These are phyloP conservation scores for Ochropleura plecta DNA, from an alignment of 2,888 invertebrate genomes.

Conservation along the genomic window DNA sequence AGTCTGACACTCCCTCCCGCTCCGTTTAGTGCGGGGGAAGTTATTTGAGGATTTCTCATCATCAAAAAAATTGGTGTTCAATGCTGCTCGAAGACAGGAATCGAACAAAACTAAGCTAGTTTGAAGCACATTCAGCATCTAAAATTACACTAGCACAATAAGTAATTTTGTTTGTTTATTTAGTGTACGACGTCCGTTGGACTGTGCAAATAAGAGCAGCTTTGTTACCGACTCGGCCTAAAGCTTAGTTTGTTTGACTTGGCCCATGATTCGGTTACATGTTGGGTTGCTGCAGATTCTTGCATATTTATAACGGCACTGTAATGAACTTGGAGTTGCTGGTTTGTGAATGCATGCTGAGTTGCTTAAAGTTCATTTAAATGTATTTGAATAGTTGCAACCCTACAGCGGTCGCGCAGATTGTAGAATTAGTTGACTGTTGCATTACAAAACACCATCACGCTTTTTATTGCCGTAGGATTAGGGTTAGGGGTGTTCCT, in stretches of 20 bases:
- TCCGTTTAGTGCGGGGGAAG: too few species aligned
- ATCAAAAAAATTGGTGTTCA: too few species aligned
- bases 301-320: constrained; percentile 45
- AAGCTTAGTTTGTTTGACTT: constrained; percentile 57
- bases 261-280: constrained; percentile 42
- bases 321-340: constrained; percentile 8
- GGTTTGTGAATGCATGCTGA: background rate
- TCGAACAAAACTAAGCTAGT: background rate
- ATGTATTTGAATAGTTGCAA: background rate
- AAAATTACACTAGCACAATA: constrained; percentile 25
- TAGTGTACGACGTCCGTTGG: constrained; percentile 34
- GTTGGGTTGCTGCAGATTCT: constrained; percentile 14
- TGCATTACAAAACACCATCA: too few species aligned
- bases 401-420: background rate
- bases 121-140: background rate
- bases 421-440: background rate
- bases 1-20: too few species aligned
- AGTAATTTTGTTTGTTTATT: constrained; percentile 43
- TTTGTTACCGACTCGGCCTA: constrained; percentile 41
- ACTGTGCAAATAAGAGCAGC: constrained; percentile 50
- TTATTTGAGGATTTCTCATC: too few species aligned
- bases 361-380: background rate
- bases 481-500: too few species aligned
- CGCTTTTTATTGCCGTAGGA: too few species aligned
- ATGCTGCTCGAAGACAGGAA: background rate